Evolutionary conservation across 2,797 vertebrate species (phyloP).

Genomic region (Acanthurus tractus): DNA sequence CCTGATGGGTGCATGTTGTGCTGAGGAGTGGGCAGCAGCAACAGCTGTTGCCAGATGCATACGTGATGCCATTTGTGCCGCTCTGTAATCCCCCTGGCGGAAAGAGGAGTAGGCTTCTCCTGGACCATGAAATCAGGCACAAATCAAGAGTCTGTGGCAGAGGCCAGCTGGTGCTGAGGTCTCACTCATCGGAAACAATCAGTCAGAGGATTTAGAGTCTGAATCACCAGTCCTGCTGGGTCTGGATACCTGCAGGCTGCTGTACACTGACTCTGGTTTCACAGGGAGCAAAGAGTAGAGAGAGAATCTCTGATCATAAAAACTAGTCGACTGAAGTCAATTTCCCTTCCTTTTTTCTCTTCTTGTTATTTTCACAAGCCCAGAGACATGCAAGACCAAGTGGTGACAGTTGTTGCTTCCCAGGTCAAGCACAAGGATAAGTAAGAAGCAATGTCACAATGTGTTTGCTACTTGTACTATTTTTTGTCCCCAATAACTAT

Average conservation of each 20-base stretch:
- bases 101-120: constrained; percentile 72
- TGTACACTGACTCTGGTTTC: constrained; percentile 57
- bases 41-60: constrained; percentile 88
- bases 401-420: constrained; percentile 47
- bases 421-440: constrained; percentile 18
- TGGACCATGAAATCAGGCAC: constrained; percentile 83
- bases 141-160: constrained; percentile 77
- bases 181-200: constrained; percentile 84
- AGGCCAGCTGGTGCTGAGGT: constrained; percentile 78
- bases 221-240: constrained; percentile 67
- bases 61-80: constrained; percentile 83
- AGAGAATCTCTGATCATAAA: constrained; percentile 40
- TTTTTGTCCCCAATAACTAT: no score
- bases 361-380: constrained; percentile 41
- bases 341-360: constrained; percentile 32
- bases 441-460: constrained; percentile 6
- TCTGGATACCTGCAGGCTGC: constrained; percentile 62
- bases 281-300: constrained; percentile 41
- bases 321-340: constrained; percentile 19
- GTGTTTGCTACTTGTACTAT: constrained; percentile 20
- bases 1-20: constrained; percentile 44
- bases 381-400: constrained; percentile 31
- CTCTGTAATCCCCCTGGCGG: constrained; percentile 77
- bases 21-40: constrained; percentile 65
- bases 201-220: constrained; percentile 74